Evolutionary conservation across 2,888 invertebrate genomes (phyloP).

Genomic region (Sclerodermus sp.): DNA sequence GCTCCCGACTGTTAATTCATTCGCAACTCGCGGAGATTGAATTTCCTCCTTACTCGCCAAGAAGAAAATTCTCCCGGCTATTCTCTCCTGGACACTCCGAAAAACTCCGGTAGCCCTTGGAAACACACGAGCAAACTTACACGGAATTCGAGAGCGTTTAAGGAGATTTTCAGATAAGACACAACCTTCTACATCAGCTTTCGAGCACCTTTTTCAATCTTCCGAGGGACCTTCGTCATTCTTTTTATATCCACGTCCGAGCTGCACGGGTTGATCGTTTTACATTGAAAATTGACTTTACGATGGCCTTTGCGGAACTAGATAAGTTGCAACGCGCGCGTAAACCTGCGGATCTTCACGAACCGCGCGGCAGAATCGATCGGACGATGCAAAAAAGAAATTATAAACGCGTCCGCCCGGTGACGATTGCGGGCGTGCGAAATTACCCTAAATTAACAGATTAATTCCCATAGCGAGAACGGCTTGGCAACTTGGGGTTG

Average conservation of each 20-base stretch:
- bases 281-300: too few species aligned
- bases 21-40: too few species aligned
- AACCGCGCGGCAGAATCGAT: not conserved
- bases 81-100: too few species aligned
- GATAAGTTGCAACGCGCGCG: too few species aligned
- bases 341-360: too few species aligned
- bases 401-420: not conserved
- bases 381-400: not conserved
- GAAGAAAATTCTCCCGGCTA: too few species aligned
- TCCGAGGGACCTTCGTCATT: slow-evolving; percentile 8
- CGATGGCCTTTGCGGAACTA: too few species aligned
- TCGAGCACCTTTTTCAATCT: slow-evolving; percentile 4
- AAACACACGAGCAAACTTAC: slow-evolving; percentile 4
- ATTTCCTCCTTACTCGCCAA: too few species aligned
- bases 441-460: slow-evolving; percentile 31
- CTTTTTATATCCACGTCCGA: not conserved
- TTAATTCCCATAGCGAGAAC: slow-evolving; percentile 25
- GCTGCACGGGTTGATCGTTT: too few species aligned
- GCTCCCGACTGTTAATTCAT: too few species aligned
- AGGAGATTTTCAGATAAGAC: slow-evolving; percentile 29
- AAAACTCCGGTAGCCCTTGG: too few species aligned
- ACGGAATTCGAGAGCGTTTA: slow-evolving; percentile 18
- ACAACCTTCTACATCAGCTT: slow-evolving; percentile 15
- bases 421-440: slow-evolving; percentile 19
- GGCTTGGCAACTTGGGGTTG: slow-evolving; percentile 14